Conservation (phyloP, 2,888 invertebrate species). For the Thumatha senex region DNA sequence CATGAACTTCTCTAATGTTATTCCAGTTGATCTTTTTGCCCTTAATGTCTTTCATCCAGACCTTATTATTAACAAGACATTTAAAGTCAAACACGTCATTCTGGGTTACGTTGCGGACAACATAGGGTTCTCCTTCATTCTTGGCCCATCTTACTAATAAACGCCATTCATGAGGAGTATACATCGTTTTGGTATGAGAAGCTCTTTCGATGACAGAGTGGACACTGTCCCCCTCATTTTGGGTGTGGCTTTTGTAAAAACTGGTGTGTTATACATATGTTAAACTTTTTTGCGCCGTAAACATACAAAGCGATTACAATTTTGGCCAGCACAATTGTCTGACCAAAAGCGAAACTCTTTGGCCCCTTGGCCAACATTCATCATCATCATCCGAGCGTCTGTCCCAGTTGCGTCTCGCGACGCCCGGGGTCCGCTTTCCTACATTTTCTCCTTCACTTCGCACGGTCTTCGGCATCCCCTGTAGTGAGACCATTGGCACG, state of each 20-base stretch:
- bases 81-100: constrained; percentile 4
- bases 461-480: no score
- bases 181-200: constrained; percentile 17
- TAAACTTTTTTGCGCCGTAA: constrained; percentile 23
- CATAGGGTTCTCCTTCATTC: constrained; percentile 3
- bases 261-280: not conserved
- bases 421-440: no score
- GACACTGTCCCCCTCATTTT: constrained; percentile 35
- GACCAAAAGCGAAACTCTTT: constrained; percentile 38
- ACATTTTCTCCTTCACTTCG: no score
- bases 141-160: constrained; percentile 11
- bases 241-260: constrained; percentile 33
- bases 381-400: no score
- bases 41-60: constrained; percentile 3
- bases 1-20: constrained; percentile 23
- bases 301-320: constrained; percentile 37
- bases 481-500: no score
- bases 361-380: no score
- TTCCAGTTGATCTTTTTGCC: constrained; percentile 11
- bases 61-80: constrained; percentile 2
- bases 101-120: constrained; percentile 1
- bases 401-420: no score
- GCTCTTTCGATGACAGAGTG: constrained; percentile 3
- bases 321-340: constrained; percentile 36
- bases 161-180: constrained; percentile 14